Evolutionary conservation across 1,140 invertebrate species (phyloP).

Genomic region (Papilio glaucus): DNA sequence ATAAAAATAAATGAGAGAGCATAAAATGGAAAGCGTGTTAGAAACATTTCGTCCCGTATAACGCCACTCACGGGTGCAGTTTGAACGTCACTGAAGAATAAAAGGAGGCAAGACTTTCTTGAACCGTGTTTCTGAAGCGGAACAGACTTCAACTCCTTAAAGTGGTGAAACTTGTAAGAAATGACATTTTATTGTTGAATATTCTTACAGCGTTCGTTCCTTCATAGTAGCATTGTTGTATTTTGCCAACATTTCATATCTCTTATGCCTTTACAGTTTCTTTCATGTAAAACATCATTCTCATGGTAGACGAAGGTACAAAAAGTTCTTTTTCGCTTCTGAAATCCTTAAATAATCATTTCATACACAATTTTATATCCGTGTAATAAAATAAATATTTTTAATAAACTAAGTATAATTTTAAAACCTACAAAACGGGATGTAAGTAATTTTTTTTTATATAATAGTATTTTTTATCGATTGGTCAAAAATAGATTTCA

Average conservation of each 20-base stretch:
- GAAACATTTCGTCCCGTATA: constrained; percentile 27
- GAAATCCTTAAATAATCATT: too few species aligned
- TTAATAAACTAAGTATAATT: too few species aligned
- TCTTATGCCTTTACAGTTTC: neutral
- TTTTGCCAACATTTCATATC: constrained; percentile 14
- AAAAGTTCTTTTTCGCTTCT: too few species aligned
- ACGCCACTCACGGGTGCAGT: constrained; percentile 28
- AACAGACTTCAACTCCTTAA: constrained; percentile 37
- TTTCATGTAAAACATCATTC: neutral
- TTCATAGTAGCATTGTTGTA: neutral
- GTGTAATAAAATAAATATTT: too few species aligned
- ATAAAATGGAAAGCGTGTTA: constrained; percentile 9
- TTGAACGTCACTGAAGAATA: constrained; percentile 32
- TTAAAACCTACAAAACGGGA: too few species aligned
- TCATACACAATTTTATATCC: too few species aligned
- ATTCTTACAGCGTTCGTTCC: constrained; percentile 27
- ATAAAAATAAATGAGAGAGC: constrained; percentile 21
- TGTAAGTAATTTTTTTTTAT: too few species aligned
- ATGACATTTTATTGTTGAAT: constrained; percentile 29
- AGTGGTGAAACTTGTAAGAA: constrained; percentile 35
- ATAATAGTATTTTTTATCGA: too few species aligned
- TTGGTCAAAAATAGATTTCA: too few species aligned
- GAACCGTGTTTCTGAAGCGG: constrained; percentile 31
- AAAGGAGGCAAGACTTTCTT: constrained; percentile 26
- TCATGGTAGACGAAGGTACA: neutral